These are phyloP conservation scores for Platycnemis pennipes DNA, from an alignment of 2,888 invertebrate genomes.

Conservation along the genomic window DNA sequence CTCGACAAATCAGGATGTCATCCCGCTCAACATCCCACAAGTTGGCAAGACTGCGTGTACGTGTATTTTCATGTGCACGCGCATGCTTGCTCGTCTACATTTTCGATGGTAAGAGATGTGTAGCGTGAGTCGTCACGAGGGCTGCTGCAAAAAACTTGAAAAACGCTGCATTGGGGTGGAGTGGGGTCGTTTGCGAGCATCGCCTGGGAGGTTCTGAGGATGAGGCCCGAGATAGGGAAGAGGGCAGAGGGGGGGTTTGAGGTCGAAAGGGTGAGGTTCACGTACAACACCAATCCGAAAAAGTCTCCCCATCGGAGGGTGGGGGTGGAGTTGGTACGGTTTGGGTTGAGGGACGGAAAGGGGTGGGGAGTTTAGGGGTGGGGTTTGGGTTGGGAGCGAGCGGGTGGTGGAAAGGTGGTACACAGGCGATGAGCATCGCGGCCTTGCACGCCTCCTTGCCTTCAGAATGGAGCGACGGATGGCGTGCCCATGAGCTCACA, in stretches of 20 bases:
- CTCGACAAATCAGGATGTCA: not conserved
- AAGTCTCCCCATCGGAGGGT: not conserved
- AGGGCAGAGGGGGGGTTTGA: not conserved
- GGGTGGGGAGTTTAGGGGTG: not conserved
- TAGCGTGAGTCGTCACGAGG: not conserved
- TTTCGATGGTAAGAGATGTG: not conserved
- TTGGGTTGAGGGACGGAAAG: not conserved
- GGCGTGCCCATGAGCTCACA: slow-evolving; percentile 57
- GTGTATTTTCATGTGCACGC: not conserved
- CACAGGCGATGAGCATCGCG: slow-evolving; percentile 34
- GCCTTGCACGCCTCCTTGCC: slow-evolving; percentile 42
- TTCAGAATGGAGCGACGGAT: slow-evolving; percentile 42
- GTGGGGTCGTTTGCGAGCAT: too few species aligned
- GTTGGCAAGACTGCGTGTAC: not conserved
- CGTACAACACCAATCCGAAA: not conserved
- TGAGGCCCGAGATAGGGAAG: not conserved
- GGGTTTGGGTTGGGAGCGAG: not conserved
- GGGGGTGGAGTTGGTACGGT: not conserved
- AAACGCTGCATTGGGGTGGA: not conserved
- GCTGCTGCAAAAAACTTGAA: not conserved
- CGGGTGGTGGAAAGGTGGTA: not conserved
- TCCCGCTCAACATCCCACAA: not conserved
- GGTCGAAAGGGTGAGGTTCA: not conserved
- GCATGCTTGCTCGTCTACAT: not conserved
- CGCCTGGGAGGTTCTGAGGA: not conserved